Evolutionary conservation across 2,797 vertebrate genomes (phyloP).

Genomic region (Knipowitschia caucasica): DNA sequence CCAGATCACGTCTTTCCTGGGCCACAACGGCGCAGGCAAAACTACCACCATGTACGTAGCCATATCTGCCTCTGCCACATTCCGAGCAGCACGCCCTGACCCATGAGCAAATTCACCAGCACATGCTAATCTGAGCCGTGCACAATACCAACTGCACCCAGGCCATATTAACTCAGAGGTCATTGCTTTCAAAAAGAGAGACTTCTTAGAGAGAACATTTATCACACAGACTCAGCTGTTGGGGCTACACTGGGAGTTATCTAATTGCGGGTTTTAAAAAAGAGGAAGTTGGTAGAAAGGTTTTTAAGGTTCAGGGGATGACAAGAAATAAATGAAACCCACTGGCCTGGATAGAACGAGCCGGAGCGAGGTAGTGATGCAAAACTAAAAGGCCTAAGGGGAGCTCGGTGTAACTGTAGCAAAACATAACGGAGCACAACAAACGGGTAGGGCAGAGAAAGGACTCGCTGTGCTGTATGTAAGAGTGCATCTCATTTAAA

Average conservation of each 20-base stretch:
- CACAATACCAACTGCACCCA: slow-evolving; percentile 28
- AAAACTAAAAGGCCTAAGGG: slow-evolving; percentile 53
- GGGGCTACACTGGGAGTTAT: slow-evolving; percentile 31
- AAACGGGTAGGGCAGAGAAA: slow-evolving; percentile 43
- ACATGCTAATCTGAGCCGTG: slow-evolving; percentile 34
- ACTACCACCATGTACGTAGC: slow-evolving; percentile 91
- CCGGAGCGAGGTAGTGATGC: slow-evolving; percentile 40
- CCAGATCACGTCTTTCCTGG: slow-evolving; percentile 96
- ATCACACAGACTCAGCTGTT: slow-evolving; percentile 43
- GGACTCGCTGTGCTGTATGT: slow-evolving; percentile 17
- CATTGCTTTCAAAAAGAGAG: slow-evolving; percentile 34
- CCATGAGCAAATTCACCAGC: slow-evolving; percentile 26
- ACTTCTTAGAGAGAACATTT: slow-evolving; percentile 41
- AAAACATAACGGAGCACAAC: slow-evolving; percentile 49
- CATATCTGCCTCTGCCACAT: slow-evolving; percentile 12
- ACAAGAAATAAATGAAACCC: slow-evolving; percentile 57
- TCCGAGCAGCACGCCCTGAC: slow-evolving; percentile 12
- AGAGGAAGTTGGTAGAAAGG: slow-evolving; percentile 30
- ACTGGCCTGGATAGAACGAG: slow-evolving; percentile 52
- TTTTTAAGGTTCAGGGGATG: slow-evolving; percentile 41
- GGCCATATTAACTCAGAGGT: slow-evolving; percentile 35
- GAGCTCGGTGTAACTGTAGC: slow-evolving; percentile 48
- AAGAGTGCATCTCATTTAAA: background rate
- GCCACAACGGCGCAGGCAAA: slow-evolving; percentile 93
- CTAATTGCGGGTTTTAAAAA: slow-evolving; percentile 53